phyloP scores from a whole-genome alignment of 2,888 invertebrate genomes.

The Hypsopygia costalis region DNA sequence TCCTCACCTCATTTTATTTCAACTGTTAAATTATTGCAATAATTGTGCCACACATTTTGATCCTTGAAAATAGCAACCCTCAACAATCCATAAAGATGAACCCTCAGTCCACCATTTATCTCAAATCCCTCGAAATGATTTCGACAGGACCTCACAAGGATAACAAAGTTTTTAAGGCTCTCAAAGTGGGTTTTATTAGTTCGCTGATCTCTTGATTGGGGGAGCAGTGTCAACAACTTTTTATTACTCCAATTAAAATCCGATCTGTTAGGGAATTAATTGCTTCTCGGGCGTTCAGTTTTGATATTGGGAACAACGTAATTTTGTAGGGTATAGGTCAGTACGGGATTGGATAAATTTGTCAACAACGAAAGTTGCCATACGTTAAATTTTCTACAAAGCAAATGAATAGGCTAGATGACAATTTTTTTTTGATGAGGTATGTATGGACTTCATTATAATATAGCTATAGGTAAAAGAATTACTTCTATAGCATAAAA shows the following conservation, averaged over 20 bases:
- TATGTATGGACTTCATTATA: too few relatives aligned
- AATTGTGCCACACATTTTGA: too few relatives aligned
- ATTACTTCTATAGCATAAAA: too few relatives aligned
- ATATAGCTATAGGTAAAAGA: too few relatives aligned
- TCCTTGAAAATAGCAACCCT: neutral
- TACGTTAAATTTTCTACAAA: too few relatives aligned
- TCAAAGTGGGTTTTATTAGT: neutral
- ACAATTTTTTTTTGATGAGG: too few relatives aligned
- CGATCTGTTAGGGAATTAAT: neutral
- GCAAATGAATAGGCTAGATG: too few relatives aligned
- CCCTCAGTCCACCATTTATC: neutral
- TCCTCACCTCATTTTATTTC: too few relatives aligned
- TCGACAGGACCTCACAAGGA: neutral
- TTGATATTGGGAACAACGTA: neutral
- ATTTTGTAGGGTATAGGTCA: neutral
- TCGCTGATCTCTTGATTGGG: neutral
- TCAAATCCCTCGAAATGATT: neutral
- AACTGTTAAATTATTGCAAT: too few relatives aligned
- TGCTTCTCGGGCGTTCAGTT: neutral
- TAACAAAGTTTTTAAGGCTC: neutral
- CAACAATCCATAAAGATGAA: neutral
- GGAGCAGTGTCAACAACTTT: conserved; percentile 8
- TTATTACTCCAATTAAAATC: conserved; percentile 6
- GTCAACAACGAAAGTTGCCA: too few relatives aligned
- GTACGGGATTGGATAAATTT: too few relatives aligned